Conservation (phyloP, 2,797 vertebrate species). For the Acrossocheilus wenchowensis region DNA sequence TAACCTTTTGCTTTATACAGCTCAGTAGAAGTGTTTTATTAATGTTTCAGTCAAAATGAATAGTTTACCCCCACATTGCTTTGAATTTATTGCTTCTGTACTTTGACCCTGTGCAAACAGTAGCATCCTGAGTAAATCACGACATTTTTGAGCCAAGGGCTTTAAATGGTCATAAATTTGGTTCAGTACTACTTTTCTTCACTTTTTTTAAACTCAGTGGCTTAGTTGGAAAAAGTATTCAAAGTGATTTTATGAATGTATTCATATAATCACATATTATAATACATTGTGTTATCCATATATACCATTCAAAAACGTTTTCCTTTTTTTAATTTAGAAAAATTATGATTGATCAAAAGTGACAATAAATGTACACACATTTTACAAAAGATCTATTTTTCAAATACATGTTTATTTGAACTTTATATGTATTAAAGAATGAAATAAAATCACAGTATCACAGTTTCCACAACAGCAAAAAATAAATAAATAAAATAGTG, state of each 20-base stretch:
- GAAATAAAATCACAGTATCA: neutral
- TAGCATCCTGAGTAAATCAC: constrained; percentile 34
- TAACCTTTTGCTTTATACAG: constrained; percentile 44
- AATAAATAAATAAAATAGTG: neutral
- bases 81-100: constrained; percentile 37
- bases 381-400: neutral
- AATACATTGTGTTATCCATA: neutral
- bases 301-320: neutral
- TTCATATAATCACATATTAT: neutral
- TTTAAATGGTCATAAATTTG: constrained; percentile 19
- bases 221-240: neutral
- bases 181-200: neutral
- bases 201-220: neutral
- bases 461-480: neutral
- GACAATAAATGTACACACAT: neutral
- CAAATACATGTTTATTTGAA: neutral
- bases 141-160: neutral
- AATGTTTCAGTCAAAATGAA: constrained; percentile 40
- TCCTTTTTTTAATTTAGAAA: too few relatives aligned
- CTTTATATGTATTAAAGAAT: neutral
- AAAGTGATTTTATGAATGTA: neutral
- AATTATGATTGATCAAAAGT: neutral
- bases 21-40: constrained; percentile 35
- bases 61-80: constrained; percentile 32
- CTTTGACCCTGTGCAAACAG: constrained; percentile 44